A percentile compares a stretch with the other conserved stretches of the same genome.
Evolutionary conservation across 1,140 invertebrate species (phyloP).

Genomic region (Drosophila lini): DNA sequence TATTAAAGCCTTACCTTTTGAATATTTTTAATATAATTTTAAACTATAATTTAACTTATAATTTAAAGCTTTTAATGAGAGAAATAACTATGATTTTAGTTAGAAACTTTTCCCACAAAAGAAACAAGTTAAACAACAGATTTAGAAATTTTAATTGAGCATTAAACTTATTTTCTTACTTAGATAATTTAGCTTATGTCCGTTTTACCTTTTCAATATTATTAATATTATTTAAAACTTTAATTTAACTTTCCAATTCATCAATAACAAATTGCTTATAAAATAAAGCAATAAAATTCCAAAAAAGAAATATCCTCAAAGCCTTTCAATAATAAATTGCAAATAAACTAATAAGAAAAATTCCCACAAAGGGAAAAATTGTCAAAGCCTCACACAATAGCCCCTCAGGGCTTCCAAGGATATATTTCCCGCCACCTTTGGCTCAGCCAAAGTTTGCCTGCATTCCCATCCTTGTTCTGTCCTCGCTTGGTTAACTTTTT

Average conservation of each 20-base stretch:
- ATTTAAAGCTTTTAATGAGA: conserved; percentile 1
- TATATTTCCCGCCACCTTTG: conserved; percentile 44
- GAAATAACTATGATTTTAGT: not conserved
- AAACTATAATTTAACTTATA: not conserved
- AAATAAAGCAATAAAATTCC: too few species aligned
- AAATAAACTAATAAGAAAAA: too few species aligned
- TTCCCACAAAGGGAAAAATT: not conserved
- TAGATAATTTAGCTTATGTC: too few species aligned
- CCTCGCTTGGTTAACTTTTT: conserved; percentile 41
- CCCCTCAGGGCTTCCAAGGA: conserved; percentile 39
- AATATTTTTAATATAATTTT: not conserved
- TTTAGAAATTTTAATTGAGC: too few species aligned
- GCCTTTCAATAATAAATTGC: too few species aligned
- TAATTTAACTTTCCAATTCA: not conserved
- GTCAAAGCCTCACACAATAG: conserved; percentile 2
- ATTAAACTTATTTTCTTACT: too few species aligned
- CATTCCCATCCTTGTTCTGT: conserved; percentile 22
- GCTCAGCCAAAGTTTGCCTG: conserved; percentile 47
- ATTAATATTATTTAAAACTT: not conserved
- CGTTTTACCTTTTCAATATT: not conserved
- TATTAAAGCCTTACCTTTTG: not conserved
- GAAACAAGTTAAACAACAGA: too few species aligned
- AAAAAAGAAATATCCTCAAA: too few species aligned
- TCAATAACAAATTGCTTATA: not conserved
- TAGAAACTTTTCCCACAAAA: too few species aligned